A percentile compares a stretch with the other conserved stretches of the same genome.
These are phyloP conservation scores for Elymnias hypermnestra DNA, from an alignment of 1,140 invertebrate species.

Conservation along the genomic window DNA sequence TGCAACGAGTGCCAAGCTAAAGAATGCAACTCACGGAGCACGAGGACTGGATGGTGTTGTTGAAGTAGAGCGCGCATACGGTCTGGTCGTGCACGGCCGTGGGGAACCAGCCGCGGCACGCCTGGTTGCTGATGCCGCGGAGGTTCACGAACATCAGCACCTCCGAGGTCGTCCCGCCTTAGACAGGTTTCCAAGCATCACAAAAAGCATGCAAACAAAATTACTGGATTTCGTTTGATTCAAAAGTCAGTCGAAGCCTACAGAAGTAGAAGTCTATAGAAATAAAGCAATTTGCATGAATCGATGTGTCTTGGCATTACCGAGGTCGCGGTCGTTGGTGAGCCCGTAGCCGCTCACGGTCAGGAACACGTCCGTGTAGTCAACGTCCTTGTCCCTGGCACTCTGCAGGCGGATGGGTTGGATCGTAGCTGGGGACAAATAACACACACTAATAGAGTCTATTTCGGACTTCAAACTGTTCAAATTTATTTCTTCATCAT, in stretches of 20 bases:
- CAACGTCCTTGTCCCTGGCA: slow-evolving; percentile 21
- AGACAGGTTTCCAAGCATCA: not conserved
- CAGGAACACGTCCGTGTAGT: slow-evolving; percentile 14
- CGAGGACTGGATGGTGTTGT: slow-evolving; percentile 5
- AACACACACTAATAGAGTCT: no score
- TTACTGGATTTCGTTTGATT: no score
- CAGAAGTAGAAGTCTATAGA: no score
- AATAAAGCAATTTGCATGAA: no score
- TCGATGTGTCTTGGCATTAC: no score
- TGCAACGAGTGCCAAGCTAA: no score
- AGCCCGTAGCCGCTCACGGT: slow-evolving; percentile 30
- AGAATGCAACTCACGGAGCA: not conserved
- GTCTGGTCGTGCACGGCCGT: slow-evolving; percentile 6
- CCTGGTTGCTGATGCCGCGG: slow-evolving; percentile 10
- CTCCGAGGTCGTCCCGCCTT: slow-evolving; percentile 3
- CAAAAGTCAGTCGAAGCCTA: no score
- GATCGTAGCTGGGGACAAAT: slow-evolving; percentile 16
- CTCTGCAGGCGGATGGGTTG: slow-evolving; percentile 28
- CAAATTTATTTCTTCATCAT: no score
- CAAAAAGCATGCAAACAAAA: no score
- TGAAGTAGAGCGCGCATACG: slow-evolving; percentile 8
- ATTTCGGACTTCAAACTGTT: no score
- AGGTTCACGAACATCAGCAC: slow-evolving; percentile 2
- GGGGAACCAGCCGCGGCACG: slow-evolving; percentile 1
- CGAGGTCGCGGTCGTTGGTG: slow-evolving; percentile 15